Evolutionary conservation across 2,797 vertebrate genomes (phyloP).

Genomic region (Saxicola maurus): DNA sequence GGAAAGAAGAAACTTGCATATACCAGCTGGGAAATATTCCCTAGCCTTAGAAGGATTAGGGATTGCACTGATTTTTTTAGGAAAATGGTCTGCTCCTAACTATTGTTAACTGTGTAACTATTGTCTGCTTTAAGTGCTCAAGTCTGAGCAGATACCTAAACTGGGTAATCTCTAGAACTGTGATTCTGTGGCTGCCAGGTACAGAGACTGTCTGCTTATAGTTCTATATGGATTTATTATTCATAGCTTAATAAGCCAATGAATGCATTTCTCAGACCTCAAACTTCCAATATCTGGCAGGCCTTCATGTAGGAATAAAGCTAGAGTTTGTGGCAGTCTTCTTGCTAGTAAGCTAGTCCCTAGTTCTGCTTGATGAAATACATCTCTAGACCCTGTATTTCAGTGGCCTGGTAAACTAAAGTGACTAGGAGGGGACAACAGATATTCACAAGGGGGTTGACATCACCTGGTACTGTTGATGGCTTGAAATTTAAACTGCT

Average conservation of each 20-base stretch:
- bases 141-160: not conserved
- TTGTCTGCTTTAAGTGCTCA: not conserved
- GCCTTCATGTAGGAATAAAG: not conserved
- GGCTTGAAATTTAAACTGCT: not conserved
- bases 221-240: not conserved
- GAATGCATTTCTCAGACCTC: not conserved
- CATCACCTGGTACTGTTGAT: not conserved
- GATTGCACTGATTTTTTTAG: not conserved
- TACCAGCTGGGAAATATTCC: not conserved
- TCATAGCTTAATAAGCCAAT: not conserved
- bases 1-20: not conserved
- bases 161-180: not conserved
- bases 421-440: not conserved
- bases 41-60: not conserved
- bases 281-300: not conserved
- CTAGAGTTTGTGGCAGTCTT: accelerated
- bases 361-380: not conserved
- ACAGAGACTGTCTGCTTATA: not conserved
- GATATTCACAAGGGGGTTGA: accelerated
- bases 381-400: accelerated
- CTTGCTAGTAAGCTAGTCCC: not conserved
- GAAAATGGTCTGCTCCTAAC: not conserved
- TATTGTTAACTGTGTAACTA: accelerated
- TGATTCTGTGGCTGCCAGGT: not conserved
- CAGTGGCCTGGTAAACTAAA: not conserved